Base-by-base conservation (phyloP, 2,113 vertebrate genomes). In the Elephantulus edwardii region DNA sequence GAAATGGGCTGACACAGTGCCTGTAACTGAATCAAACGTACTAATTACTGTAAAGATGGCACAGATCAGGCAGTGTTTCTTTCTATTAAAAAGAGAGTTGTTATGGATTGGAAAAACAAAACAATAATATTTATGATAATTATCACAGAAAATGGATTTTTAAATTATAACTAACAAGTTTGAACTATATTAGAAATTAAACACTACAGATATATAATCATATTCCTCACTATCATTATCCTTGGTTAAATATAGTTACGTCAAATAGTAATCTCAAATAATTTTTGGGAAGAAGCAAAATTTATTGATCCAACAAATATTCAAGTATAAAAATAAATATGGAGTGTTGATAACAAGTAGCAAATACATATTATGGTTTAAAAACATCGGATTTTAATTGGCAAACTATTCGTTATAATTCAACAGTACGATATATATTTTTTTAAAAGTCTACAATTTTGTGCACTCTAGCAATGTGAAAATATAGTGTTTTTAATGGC, bases 281-380 rank as follows among this genome's bases (percentile, higher is more conserved):
- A 88, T 44, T 79, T 93, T 90, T 54, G 74, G 46, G 77, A 86
- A 91, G 22, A 92, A 86, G 16, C 13, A 60, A 4, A 88, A 95
- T 22, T 54, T 87, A 94, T 93, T 91, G 82, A 88, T 89, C 78
- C 44, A 92, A 78, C 26, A 85, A 71, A 83, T 7, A 6, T 42
- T 83, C 35, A 78, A 89, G 93, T 93, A 80, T 83, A 83, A 75
- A 84, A 83, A 88, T 93, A 90, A 79, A 33, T 78, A 22, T 30
- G 48, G 11, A 28, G 28, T 83, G 12, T 33, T 81, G 77, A 72
- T 54, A 70, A 80, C 30, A 93, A 80, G 80, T 62, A 30, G 5
- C 66, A 94, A 60, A 91, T 88, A 42, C 56, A 44, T 28, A 76
- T 76, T 22, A 71, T 56, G 8, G 16, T 50, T 10, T 50, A 40